These are phyloP conservation scores for Erebia palarica DNA, from an alignment of 2,888 invertebrate genomes.

Conservation along the genomic window DNA sequence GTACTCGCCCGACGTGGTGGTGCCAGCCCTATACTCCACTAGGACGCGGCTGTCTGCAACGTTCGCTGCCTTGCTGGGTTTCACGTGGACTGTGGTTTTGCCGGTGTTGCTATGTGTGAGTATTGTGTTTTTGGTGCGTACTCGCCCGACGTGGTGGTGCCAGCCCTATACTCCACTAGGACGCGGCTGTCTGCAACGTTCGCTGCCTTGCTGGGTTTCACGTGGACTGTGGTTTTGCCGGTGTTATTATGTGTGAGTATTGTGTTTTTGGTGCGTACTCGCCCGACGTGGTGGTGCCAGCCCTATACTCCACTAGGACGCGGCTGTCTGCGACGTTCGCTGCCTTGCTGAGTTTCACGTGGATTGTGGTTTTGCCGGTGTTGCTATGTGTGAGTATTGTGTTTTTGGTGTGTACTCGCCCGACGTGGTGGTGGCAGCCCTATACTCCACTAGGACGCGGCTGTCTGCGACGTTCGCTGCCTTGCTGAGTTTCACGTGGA, in stretches of 20 bases:
- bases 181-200: slow-evolving; percentile 71
- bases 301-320: slow-evolving; percentile 68
- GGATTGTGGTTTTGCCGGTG: slow-evolving; percentile 94
- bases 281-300: slow-evolving; percentile 86
- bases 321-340: slow-evolving; percentile 77
- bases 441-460: slow-evolving; percentile 29
- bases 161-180: slow-evolving; percentile 70
- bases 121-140: slow-evolving; percentile 81
- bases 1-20: slow-evolving; percentile 90
- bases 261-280: slow-evolving; percentile 84
- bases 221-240: slow-evolving; percentile 94
- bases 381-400: slow-evolving; percentile 86
- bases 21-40: slow-evolving; percentile 75
- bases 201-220: slow-evolving; percentile 89
- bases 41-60: slow-evolving; percentile 64
- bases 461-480: too few relatives aligned
- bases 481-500: too few relatives aligned
- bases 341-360: slow-evolving; percentile 89
- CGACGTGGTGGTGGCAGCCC: slow-evolving; percentile 85
- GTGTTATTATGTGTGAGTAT: slow-evolving; percentile 88
- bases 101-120: slow-evolving; percentile 91
- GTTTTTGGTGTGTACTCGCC: slow-evolving; percentile 86
- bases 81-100: slow-evolving; percentile 94
- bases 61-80: slow-evolving; percentile 87
- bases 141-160: slow-evolving; percentile 88